A percentile compares a stretch with the other conserved stretches of the same genome.
Evolutionary conservation across 2,888 invertebrate genomes (phyloP).

Genomic region (Leucoptera coffeella): DNA sequence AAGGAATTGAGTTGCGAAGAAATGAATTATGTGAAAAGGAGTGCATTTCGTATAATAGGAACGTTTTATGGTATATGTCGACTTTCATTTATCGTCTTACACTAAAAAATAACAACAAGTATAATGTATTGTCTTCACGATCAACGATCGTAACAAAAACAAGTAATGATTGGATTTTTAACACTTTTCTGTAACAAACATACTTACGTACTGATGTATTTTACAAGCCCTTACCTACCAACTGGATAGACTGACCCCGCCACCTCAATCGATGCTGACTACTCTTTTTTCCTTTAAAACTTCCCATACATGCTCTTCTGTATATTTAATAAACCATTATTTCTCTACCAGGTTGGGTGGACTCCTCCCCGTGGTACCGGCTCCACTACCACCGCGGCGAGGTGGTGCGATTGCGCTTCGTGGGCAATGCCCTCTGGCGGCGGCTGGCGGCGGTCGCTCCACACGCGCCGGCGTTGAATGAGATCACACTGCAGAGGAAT

Average conservation of each 20-base stretch:
- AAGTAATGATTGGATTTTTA: not conserved
- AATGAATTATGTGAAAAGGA: no score
- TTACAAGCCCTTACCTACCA: no score
- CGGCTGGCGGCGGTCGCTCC: slow-evolving; percentile 75
- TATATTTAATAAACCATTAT: not conserved
- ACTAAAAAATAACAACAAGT: no score
- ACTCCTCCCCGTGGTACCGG: slow-evolving; percentile 59
- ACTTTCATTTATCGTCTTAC: no score
- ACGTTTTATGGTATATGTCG: no score
- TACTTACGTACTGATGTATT: not conserved
- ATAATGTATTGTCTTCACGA: not conserved
- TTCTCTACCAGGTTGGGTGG: slow-evolving; percentile 41
- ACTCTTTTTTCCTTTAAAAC: not conserved
- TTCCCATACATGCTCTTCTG: not conserved
- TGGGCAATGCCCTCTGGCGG: slow-evolving; percentile 70
- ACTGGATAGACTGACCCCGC: no score
- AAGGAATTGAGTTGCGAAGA: no score
- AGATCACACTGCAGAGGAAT: slow-evolving; percentile 75
- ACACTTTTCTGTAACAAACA: not conserved
- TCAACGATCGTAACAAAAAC: not conserved
- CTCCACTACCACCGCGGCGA: slow-evolving; percentile 93
- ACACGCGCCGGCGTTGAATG: slow-evolving; percentile 65
- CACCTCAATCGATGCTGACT: not conserved
- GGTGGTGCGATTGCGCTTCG: slow-evolving; percentile 75
- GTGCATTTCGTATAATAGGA: no score